These are phyloP conservation scores for Epinephelus lanceolatus DNA, from an alignment of 2,113 vertebrate species.

Conservation along the genomic window DNA sequence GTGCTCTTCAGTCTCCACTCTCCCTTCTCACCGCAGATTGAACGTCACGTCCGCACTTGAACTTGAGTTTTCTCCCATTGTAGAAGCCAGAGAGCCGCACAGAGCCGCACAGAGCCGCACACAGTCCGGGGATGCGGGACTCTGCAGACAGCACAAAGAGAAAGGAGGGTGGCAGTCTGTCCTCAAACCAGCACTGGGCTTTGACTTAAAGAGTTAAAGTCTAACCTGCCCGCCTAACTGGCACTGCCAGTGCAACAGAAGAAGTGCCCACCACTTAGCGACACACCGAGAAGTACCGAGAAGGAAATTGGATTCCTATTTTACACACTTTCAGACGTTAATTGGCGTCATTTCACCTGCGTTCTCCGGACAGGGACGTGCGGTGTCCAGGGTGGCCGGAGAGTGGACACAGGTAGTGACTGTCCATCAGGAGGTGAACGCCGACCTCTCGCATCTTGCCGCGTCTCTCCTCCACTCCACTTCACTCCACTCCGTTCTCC, in stretches of 20 bases:
- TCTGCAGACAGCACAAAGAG: slow-evolving; percentile 47
- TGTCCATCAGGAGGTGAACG: slow-evolving; percentile 58
- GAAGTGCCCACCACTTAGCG: slow-evolving; percentile 77
- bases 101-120: slow-evolving; percentile 88
- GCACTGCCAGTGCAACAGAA: slow-evolving; percentile 66
- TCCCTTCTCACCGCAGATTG: slow-evolving; percentile 94
- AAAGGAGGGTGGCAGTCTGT: slow-evolving; percentile 53
- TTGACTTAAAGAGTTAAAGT: slow-evolving; percentile 73
- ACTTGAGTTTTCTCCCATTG: slow-evolving; percentile 99
- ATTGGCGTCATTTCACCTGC: slow-evolving; percentile 15
- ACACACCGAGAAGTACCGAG: slow-evolving; percentile 53
- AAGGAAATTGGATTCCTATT: slow-evolving; percentile 75
- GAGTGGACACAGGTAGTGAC: slow-evolving; percentile 60
- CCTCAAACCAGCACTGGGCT: slow-evolving; percentile 65
- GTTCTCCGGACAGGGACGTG: slow-evolving; percentile 19
- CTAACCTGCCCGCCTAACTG: slow-evolving; percentile 55
- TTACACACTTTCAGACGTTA: slow-evolving; percentile 33
- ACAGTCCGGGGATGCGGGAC: slow-evolving; percentile 66
- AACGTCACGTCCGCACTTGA: slow-evolving; percentile 99
- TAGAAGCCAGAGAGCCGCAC: slow-evolving; percentile 91
- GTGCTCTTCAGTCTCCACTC: slow-evolving; percentile 94
- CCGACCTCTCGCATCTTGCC: slow-evolving; percentile 29
- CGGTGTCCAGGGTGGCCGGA: slow-evolving; percentile 57
- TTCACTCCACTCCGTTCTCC: slow-evolving; percentile 10
- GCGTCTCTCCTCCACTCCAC: slow-evolving; percentile 25